A percentile compares a stretch with the other conserved stretches of the same genome.
Conservation (phyloP, 1,140 invertebrate genomes). For the Danaus melanippus region DNA sequence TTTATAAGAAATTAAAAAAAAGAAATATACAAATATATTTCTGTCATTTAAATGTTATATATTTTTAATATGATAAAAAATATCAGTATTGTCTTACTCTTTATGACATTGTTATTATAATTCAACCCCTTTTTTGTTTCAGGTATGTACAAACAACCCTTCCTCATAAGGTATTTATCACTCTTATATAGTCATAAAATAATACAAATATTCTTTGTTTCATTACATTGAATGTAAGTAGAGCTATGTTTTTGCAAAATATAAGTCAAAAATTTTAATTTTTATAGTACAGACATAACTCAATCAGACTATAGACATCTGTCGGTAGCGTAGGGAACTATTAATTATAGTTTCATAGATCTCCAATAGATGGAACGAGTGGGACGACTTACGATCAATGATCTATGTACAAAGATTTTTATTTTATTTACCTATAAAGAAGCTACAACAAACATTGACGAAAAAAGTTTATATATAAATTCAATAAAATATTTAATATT, state of each 20-base stretch:
- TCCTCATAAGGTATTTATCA: no score
- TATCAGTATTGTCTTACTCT: background rate
- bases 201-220: no score
- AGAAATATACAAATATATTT: no score
- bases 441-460: no score
- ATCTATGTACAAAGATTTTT: slow-evolving; percentile 1
- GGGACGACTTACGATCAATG: background rate
- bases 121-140: slow-evolving; percentile 14
- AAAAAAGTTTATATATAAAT: no score
- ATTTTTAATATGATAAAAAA: no score
- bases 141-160: slow-evolving; percentile 23
- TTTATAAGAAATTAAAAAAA: no score
- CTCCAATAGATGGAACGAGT: slow-evolving; percentile 19
- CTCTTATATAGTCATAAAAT: no score
- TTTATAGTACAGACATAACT: background rate
- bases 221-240: background rate
- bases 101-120: slow-evolving; percentile 1
- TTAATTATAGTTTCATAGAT: slow-evolving; percentile 13
- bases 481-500: no score
- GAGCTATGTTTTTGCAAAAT: background rate
- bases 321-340: slow-evolving; percentile 8
- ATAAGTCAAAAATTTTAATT: background rate
- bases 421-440: background rate
- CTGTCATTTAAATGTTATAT: no score
- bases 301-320: slow-evolving; percentile 15